phyloP scores from a whole-genome alignment of 2,888 invertebrate species.

The Euproctis similis region DNA sequence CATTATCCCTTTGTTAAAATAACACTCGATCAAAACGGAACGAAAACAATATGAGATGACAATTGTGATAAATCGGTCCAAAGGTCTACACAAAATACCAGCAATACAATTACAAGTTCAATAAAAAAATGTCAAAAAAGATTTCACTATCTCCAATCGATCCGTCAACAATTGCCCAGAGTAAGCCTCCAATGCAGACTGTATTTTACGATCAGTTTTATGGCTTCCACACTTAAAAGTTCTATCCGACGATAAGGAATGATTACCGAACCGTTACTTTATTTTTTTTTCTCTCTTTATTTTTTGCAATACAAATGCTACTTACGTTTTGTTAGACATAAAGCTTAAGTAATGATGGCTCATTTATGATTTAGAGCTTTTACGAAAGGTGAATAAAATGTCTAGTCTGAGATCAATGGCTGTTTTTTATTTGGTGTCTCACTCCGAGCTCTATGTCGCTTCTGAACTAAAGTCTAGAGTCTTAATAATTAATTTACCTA shows the following conservation, averaged over 20 bases:
- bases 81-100: background rate
- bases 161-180: slow-evolving; percentile 10
- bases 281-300: slow-evolving; percentile 14
- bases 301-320: slow-evolving; percentile 13
- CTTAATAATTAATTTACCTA: no score
- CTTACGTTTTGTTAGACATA: slow-evolving; percentile 3
- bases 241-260: slow-evolving; percentile 22
- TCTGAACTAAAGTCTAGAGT: no score
- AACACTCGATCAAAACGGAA: no score
- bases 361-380: slow-evolving; percentile 4
- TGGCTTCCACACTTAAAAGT: slow-evolving; percentile 26
- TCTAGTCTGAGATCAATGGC: no score
- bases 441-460: no score
- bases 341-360: slow-evolving; percentile 2
- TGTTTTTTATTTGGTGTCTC: no score
- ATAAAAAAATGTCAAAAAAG: background rate
- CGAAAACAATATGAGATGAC: background rate
- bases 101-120: background rate
- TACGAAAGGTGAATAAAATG: no score
- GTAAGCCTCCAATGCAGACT: slow-evolving; percentile 6
- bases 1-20: no score
- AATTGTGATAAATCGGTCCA: background rate
- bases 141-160: slow-evolving; percentile 9
- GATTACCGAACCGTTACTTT: slow-evolving; percentile 25
- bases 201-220: slow-evolving; percentile 23